Evolutionary conservation across 2,113 vertebrate species (phyloP).

Genomic region (Sturnira hondurensis): DNA sequence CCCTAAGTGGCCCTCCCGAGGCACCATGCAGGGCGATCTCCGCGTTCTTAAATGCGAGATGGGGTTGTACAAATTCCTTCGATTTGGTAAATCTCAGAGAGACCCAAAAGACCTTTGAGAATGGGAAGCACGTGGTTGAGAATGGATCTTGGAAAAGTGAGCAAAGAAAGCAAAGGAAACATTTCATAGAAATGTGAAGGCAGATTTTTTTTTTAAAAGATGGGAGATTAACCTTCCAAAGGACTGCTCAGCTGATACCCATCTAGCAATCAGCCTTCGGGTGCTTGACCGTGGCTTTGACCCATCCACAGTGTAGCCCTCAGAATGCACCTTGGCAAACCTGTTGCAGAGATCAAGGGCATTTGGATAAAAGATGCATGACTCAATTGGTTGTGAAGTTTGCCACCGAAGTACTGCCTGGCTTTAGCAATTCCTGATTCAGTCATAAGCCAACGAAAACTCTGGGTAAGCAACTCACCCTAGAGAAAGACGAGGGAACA

Average conservation of each 20-base stretch:
- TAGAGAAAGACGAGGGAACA: background rate
- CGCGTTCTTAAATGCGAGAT: background rate
- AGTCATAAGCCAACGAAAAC: background rate
- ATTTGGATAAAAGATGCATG: background rate
- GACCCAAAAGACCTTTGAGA: background rate
- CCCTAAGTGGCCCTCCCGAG: background rate
- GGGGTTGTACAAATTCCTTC: background rate
- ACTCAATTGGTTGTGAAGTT: background rate
- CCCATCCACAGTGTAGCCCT: background rate
- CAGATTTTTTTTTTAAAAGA: background rate
- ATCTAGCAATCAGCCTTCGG: background rate
- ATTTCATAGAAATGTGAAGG: background rate
- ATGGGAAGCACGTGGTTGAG: background rate
- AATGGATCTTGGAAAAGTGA: background rate
- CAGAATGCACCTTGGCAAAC: background rate
- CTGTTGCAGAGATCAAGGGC: background rate
- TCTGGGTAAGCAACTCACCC: background rate
- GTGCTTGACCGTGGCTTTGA: background rate
- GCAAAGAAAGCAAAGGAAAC: background rate
- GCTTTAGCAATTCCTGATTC: background rate
- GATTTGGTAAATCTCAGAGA: background rate
- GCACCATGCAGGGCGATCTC: background rate
- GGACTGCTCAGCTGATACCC: background rate
- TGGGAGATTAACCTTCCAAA: background rate
- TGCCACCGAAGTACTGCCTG: background rate